A percentile compares a stretch with the other conserved stretches of the same genome.
phyloP scores from a whole-genome alignment of 2,888 invertebrate species.

The Adineta ricciae region DNA sequence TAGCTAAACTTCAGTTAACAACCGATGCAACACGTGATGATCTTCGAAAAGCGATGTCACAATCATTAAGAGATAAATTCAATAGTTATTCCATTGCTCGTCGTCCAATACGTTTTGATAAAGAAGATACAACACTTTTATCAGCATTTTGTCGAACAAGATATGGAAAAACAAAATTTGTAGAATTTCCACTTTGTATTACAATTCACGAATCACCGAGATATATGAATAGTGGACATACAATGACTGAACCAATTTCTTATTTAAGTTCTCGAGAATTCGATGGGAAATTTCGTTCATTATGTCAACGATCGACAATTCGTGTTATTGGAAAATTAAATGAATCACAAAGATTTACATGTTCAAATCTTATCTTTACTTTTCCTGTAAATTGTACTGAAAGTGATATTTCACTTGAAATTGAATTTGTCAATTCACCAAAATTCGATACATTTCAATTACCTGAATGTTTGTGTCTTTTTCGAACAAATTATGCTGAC shows the following conservation, averaged over 20 bases:
- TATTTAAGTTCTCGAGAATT: background rate
- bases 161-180: background rate
- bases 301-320: background rate
- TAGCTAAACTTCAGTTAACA: background rate
- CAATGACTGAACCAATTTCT: background rate
- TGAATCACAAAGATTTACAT: background rate
- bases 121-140: background rate
- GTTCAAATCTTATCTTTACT: background rate
- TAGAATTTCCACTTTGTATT: background rate
- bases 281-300: background rate
- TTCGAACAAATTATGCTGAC: too few relatives aligned
- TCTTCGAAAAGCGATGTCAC: background rate
- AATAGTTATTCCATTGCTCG: background rate
- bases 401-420: background rate
- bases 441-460: background rate
- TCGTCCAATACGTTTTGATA: background rate
- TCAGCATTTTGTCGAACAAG: background rate
- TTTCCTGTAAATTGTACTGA: background rate
- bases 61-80: background rate
- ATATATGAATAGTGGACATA: background rate
- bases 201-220: background rate
- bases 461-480: background rate
- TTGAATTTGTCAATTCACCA: background rate
- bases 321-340: background rate
- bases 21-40: background rate